Percentiles rank a stretch among this genome's conserved stretches.
Conservation (phyloP, 2,113 vertebrate genomes). For the Irena cyanogastra region DNA sequence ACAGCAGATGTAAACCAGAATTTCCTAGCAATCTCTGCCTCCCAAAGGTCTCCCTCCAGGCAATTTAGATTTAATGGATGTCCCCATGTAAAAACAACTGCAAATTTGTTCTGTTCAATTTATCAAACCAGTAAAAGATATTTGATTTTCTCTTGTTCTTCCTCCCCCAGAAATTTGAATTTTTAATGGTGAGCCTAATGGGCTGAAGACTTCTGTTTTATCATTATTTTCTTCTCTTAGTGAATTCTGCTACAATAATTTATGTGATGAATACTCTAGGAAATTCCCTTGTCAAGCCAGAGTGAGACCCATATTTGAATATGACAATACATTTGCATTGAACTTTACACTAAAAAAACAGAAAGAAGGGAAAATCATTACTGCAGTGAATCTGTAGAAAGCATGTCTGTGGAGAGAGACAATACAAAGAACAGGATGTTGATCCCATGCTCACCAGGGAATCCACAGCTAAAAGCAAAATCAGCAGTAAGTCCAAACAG, state of each 20-base stretch:
- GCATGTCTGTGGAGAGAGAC: not conserved
- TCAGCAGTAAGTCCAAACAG: slow-evolving; percentile 5
- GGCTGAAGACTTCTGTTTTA: not conserved
- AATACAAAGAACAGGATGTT: not conserved
- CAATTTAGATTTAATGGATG: not conserved
- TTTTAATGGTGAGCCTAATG: not conserved
- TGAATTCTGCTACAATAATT: not conserved
- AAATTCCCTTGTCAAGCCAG: not conserved
- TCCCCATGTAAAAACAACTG: not conserved
- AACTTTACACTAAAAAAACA: not conserved
- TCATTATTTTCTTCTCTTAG: not conserved
- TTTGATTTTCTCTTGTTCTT: not conserved
- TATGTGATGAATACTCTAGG: not conserved
- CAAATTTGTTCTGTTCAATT: not conserved
- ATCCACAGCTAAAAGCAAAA: slow-evolving; percentile 37
- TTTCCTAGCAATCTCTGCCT: not conserved
- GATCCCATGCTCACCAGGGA: not conserved
- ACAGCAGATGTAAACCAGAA: not conserved
- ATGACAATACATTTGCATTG: not conserved
- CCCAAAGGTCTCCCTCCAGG: not conserved
- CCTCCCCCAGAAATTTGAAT: not conserved
- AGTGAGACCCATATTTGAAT: not conserved
- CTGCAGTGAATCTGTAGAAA: not conserved
- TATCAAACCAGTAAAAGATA: not conserved
- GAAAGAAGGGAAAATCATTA: not conserved